Conservation (phyloP, 2,113 vertebrate genomes). For the Murina feae region DNA sequence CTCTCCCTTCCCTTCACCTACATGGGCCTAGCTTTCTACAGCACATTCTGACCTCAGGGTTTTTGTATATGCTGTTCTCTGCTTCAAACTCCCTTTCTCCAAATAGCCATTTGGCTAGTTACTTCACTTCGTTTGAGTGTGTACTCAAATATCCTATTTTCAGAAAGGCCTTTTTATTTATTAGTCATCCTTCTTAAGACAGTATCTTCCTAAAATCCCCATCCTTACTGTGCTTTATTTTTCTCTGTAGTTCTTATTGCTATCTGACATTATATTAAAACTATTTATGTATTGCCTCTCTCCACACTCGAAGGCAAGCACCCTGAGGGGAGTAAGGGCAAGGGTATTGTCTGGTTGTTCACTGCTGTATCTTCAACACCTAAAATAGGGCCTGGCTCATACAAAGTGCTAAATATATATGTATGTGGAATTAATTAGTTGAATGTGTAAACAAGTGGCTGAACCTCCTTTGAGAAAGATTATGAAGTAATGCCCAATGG, state of each 20-base stretch:
- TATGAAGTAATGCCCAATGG: not conserved
- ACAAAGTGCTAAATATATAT: not conserved
- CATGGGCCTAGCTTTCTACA: not conserved
- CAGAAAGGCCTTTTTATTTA: not conserved
- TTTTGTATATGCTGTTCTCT: slow-evolving; percentile 26
- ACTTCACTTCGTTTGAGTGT: not conserved
- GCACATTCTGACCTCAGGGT: not conserved
- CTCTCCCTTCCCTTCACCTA: not conserved
- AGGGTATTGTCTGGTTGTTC: not conserved
- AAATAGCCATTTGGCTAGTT: not conserved
- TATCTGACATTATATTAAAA: not conserved
- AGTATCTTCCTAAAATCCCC: not conserved
- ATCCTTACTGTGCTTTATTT: not conserved
- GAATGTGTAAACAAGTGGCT: not conserved
- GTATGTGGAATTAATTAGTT: not conserved
- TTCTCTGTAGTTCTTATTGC: not conserved
- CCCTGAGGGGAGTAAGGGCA: not conserved
- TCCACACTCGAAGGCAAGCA: not conserved
- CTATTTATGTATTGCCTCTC: not conserved
- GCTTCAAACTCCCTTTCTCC: not conserved
- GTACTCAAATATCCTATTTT: not conserved
- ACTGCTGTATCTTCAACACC: not conserved
- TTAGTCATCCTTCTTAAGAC: not conserved
- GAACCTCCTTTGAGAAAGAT: not conserved
- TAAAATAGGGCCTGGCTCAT: not conserved